phyloP scores from a whole-genome alignment of 2,797 vertebrate genomes.

The Serranus cabrilla region DNA sequence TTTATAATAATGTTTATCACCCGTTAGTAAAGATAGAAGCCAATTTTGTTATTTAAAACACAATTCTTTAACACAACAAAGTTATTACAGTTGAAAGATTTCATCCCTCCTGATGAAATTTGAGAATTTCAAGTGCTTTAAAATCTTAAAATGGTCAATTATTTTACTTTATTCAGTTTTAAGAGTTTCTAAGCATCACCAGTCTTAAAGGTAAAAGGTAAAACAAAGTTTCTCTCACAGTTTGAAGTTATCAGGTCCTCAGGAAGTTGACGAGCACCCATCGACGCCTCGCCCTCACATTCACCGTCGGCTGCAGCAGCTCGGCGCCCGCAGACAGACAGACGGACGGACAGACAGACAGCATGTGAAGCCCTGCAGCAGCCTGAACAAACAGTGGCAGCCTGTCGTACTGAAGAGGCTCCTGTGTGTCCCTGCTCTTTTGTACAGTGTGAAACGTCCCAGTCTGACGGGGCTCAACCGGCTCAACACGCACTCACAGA shows the following conservation, averaged over 20 bases:
- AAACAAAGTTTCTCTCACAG: slow-evolving; percentile 50
- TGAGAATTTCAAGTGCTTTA: not conserved
- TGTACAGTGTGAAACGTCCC: slow-evolving; percentile 45
- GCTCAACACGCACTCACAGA: slow-evolving; percentile 25
- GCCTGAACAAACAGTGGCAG: slow-evolving; percentile 53
- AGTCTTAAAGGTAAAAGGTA: not conserved
- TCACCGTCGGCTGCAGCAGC: slow-evolving; percentile 40
- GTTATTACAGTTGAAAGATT: not conserved
- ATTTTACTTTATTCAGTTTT: not conserved
- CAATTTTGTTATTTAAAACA: not conserved
- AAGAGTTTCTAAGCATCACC: not conserved
- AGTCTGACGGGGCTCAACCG: slow-evolving; percentile 31
- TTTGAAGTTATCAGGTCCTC: slow-evolving; percentile 34
- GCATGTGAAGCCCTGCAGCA: slow-evolving; percentile 38
- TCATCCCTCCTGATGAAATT: not conserved
- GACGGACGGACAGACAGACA: slow-evolving; percentile 12
- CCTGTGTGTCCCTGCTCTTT: slow-evolving; percentile 57
- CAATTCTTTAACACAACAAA: not conserved
- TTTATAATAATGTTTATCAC: not conserved
- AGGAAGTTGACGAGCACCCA: not conserved
- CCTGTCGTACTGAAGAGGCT: slow-evolving; percentile 44
- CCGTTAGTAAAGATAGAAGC: not conserved
- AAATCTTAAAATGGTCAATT: not conserved
- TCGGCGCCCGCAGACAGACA: not conserved
- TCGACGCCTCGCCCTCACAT: slow-evolving; percentile 39